Evolutionary conservation across 2,888 invertebrate species (phyloP).

Genomic region (Sarcophaga subvicina): DNA sequence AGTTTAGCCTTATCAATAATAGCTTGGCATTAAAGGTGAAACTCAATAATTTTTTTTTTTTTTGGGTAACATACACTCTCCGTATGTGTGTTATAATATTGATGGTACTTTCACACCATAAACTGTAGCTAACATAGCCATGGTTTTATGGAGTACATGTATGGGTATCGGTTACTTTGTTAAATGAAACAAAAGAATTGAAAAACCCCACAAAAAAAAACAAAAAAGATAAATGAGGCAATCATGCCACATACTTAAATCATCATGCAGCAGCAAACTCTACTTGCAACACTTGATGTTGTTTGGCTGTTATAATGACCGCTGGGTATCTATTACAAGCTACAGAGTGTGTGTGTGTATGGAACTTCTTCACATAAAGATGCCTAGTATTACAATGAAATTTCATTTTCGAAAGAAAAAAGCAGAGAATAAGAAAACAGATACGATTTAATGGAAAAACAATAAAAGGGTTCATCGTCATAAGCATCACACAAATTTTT

Average conservation of each 20-base stretch:
- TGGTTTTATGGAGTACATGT: background rate
- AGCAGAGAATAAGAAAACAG: background rate
- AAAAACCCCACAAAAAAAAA: constrained; percentile 17
- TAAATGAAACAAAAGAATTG: too few relatives aligned
- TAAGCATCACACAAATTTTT: constrained; percentile 28
- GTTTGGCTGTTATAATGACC: constrained; percentile 60
- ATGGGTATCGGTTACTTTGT: constrained; percentile 11
- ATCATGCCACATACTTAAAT: constrained; percentile 68
- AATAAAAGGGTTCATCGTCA: constrained; percentile 61
- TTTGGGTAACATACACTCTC: background rate
- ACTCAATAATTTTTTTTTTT: constrained; percentile 34
- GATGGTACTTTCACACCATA: constrained; percentile 61
- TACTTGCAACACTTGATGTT: constrained; percentile 39
- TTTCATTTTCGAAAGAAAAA: background rate
- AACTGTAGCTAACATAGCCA: background rate
- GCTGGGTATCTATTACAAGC: constrained; percentile 67
- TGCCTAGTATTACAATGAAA: background rate
- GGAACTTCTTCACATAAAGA: background rate
- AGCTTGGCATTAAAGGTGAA: constrained; percentile 21
- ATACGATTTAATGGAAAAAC: constrained; percentile 65
- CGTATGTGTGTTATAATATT: constrained; percentile 50
- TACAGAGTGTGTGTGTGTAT: background rate
- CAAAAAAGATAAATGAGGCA: constrained; percentile 65
- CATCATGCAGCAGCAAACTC: constrained; percentile 23
- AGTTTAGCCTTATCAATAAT: constrained; percentile 23